Evolutionary conservation across 2,888 invertebrate genomes (phyloP), one percentile per base, ranked within the genome.

Genomic region (Dasypogon diadema): DNA sequence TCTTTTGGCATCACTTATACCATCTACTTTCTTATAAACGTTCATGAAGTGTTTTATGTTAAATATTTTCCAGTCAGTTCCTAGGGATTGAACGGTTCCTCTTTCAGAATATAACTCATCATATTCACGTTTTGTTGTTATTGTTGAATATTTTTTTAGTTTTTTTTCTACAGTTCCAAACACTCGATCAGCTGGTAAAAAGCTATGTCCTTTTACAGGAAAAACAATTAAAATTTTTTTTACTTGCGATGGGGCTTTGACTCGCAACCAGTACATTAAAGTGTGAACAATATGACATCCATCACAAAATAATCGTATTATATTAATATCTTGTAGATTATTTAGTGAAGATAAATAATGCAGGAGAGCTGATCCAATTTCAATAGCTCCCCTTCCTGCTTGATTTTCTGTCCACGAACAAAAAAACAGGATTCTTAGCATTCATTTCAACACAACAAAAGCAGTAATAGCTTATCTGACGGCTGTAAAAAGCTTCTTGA

Each of bases 321-420:
- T 21, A 6, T 21, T 55, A 18, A 18, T 16, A 2, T 12, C 55
- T 21, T 18, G 5, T 12, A 55, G 22, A 16, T 10, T n/a, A n/a
- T n/a, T 16, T 12, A 55, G 22, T 18, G 55, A 5, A 55, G 4
- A 18, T 55, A 55, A 16, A 21, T 55, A 21, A 55, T 55, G 18
- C 8, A 55, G 22, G 55, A 10, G 55, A 4, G 55, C 55, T 21
- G 55, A 55, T 55, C 55, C 55, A 55, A 55, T 21, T 10, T 55
- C 55, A 55, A 21, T 16, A 21, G 55, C 55, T 55, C 55, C 55
- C 12, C 8, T 55, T 55, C 55, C 55, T 18, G 18, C 55, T 55
- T 55, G 55, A 16, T 55, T 21, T 55, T 55, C 51, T 6, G 51
- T 12, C 51, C 51, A 51, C 14, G 8, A 14, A 51, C n/a, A 51